Evolutionary conservation across 2,888 invertebrate species (phyloP), one percentile per base, ranked within the genome.

Genomic region (Xylocampa areola): DNA sequence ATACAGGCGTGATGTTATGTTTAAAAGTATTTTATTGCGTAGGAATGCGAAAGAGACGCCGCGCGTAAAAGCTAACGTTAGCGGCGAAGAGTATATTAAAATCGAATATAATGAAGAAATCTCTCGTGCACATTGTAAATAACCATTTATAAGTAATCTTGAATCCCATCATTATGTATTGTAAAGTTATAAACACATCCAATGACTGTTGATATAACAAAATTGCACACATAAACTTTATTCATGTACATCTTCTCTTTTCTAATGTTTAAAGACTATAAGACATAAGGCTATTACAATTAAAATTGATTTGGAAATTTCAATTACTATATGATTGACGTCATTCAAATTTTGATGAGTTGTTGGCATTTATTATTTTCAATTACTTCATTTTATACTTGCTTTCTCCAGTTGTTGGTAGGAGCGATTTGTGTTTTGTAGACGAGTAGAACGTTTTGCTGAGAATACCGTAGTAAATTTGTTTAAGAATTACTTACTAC

Each of bases 131-230:
- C 77, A 77, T 81, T 80, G 77, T 82, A 78, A 77, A 79, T 76
- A 74, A 41, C 51, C 58, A 64, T 76, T 80, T 68, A 62, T 49
- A 47, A 36, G 27, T 35, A 8, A 45, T 37, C 75, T 82, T 85
- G 79, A 70, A 53, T 68, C 81, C 77, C 82, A 76, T 75, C 76
- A 89, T 90, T 87, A 88, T 75, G 73, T 66, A 76, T 82, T 82
- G 81, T 90, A 89, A 90, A 90, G 54, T 39, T 62, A 87, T 90
- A 90, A 88, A 88, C 44, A 29, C 21, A 21, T 35, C 49, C 43
- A 48, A 65, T 62, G 50, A 54, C 51, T 66, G 47, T 63, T 67
- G 77, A 80, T 81, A 79, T 74, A 71, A 54, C 61, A 73, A 76
- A 79, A 79, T 77, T 71, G 62, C 73, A 48, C 25, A 19, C 50